A percentile compares a stretch with the other conserved stretches of the same genome.
These are phyloP conservation scores for Phymatocera aterrima DNA, from an alignment of 2,888 invertebrate genomes.

Conservation along the genomic window DNA sequence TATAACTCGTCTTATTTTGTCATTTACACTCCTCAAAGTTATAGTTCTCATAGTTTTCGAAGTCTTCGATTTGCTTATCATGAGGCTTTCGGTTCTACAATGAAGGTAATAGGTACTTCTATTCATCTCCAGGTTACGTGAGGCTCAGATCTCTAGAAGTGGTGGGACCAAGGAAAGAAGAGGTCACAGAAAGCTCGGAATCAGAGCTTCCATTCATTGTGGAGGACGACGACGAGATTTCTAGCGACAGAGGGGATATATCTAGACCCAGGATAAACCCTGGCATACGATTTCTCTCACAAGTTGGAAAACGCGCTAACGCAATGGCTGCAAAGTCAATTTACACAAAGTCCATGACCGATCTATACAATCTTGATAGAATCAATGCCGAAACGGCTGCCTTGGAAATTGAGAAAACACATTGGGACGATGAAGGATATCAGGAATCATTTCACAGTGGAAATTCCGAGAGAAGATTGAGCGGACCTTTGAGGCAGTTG, in stretches of 20 bases:
- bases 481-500: neutral
- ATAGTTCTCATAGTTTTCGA: too few species aligned
- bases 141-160: constrained; percentile 78
- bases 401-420: neutral
- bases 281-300: neutral
- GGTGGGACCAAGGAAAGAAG: constrained; percentile 49
- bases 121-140: constrained; percentile 77
- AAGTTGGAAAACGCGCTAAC: neutral
- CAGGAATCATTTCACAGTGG: neutral
- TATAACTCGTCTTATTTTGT: too few species aligned
- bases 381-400: neutral
- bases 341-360: constrained; percentile 42
- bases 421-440: neutral
- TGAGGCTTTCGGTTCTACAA: too few species aligned
- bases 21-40: too few species aligned
- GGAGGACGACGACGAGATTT: constrained; percentile 55
- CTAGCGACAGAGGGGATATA: constrained; percentile 61
- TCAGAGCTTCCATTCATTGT: constrained; percentile 55
- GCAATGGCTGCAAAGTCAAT: neutral
- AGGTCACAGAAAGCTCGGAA: constrained; percentile 49
- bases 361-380: constrained; percentile 68
- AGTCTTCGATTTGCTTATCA: too few species aligned
- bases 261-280: constrained; percentile 51
- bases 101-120: constrained; percentile 44
- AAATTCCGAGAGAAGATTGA: neutral